These are phyloP conservation scores for Barbus barbus DNA, from an alignment of 2,113 vertebrate species.

Conservation along the genomic window DNA sequence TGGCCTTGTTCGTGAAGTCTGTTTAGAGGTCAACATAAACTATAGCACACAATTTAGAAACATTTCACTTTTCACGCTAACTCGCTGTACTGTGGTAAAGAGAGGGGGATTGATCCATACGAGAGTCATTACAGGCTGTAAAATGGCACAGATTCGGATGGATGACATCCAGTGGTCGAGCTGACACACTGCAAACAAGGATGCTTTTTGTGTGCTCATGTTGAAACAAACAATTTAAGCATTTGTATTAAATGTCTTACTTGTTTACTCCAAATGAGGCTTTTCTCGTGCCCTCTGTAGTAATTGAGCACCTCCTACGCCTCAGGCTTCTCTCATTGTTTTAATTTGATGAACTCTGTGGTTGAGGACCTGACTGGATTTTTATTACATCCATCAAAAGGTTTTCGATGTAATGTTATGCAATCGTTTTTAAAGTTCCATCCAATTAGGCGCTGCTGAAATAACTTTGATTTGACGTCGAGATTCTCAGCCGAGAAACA, in stretches of 20 bases:
- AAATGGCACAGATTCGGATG: constrained; percentile 64
- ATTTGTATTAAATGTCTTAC: not conserved
- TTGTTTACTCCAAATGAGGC: not conserved
- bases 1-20: constrained; percentile 1
- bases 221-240: not conserved
- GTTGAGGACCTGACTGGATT: constrained; percentile 1
- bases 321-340: constrained; percentile 18
- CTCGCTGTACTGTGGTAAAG: not conserved
- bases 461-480: not conserved
- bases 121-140: constrained; percentile 30
- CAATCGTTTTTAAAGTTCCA: not conserved
- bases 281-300: constrained; percentile 1
- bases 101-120: constrained; percentile 29
- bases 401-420: not conserved
- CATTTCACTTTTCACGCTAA: not conserved
- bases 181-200: constrained; percentile 72
- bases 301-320: not conserved
- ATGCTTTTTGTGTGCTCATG: not conserved
- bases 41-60: constrained; percentile 5
- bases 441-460: not conserved
- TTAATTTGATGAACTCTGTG: constrained; percentile 3
- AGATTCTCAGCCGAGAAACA: not conserved
- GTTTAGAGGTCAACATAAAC: constrained; percentile 14
- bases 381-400: not conserved
- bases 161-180: constrained; percentile 77